Base-by-base conservation (phyloP, 2,797 vertebrate genomes). In the Hydrophis major region DNA sequence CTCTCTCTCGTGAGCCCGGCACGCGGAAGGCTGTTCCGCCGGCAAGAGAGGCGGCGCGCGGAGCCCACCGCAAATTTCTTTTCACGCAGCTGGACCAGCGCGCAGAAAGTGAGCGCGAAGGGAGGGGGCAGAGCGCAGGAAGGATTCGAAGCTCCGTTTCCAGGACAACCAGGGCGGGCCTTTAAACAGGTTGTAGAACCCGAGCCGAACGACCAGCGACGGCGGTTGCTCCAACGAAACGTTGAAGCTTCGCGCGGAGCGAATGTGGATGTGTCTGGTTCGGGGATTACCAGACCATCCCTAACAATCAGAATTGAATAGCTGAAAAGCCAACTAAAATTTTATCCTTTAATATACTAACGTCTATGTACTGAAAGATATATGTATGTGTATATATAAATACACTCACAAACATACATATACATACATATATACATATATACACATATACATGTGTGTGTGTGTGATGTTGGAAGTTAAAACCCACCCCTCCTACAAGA, bases 141-240 rank as follows among this genome's bases (percentile, higher is more conserved):
- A 42, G 4, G 37, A 47, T 47, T 25, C 78, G 42, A 47, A 25
- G 42, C 25, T 92, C 94, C 87, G 91, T 95, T 96, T 96, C 97
- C 89, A 27, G 32, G 42, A 3, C 47, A 50, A 14, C 55, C 63
- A 3, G 11, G 4, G 78, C 18, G n/a, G 8, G 14, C 10, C 25
- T n/a, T n/a, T 27, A 25, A 57, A 16, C 28, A 86, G 22, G 22
- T 83, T 83, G 78, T 83, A 1, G 78, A 32, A 83, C 78, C 20
- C 37, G 20, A 83, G 2, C 20, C 78, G 10, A 83, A 47, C 78
- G 10, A 47, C 74, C 11, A 13, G 4, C 42, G 4, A 10, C 0
- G 22, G 20, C 37, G 37, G 78, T 25, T 47, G 42, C 37, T 47
- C 42, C 20, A 25, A 20, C 10, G 42, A 47, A 83, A 47, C 7